Evolutionary conservation across 2,888 invertebrate species (phyloP).

Genomic region (Steinernema scapterisci): DNA sequence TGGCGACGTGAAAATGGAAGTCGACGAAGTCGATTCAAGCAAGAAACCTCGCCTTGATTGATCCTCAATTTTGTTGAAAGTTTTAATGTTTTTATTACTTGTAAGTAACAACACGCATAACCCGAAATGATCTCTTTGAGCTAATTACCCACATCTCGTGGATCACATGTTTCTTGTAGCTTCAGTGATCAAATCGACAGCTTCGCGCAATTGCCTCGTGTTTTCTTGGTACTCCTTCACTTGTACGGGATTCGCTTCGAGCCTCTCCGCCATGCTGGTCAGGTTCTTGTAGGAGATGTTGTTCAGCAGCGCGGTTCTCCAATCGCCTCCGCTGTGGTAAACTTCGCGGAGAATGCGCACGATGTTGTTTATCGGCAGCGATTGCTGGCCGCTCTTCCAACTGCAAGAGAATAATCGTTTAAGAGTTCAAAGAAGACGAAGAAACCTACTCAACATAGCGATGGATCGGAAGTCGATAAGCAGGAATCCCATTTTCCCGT

Average conservation of each 20-base stretch:
- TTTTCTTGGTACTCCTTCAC: not conserved
- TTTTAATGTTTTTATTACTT: slow-evolving; percentile 10
- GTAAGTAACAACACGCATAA: slow-evolving; percentile 46
- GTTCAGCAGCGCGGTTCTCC: slow-evolving; percentile 52
- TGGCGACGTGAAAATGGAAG: slow-evolving; percentile 37
- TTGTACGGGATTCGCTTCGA: not conserved
- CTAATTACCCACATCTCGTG: not conserved
- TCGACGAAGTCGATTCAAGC: slow-evolving; percentile 44
- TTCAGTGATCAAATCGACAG: not conserved
- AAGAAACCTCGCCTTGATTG: slow-evolving; percentile 24
- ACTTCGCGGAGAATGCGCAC: slow-evolving; percentile 49
- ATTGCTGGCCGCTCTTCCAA: slow-evolving; percentile 55
- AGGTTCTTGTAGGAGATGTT: slow-evolving; percentile 40
- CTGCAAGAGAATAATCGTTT: slow-evolving; percentile 34
- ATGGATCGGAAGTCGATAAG: slow-evolving; percentile 52
- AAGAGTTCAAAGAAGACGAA: not conserved
- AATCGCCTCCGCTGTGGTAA: slow-evolving; percentile 52
- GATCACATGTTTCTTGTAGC: not conserved
- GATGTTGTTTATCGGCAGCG: slow-evolving; percentile 52
- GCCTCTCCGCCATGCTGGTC: not conserved
- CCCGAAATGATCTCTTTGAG: no score
- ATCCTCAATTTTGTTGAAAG: not conserved
- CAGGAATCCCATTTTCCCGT: slow-evolving; percentile 42
- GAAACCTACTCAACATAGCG: slow-evolving; percentile 52
- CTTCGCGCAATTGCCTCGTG: not conserved